Evolutionary conservation across 2,113 vertebrate genomes (phyloP).

Genomic region (Phylloscopus whistleri): DNA sequence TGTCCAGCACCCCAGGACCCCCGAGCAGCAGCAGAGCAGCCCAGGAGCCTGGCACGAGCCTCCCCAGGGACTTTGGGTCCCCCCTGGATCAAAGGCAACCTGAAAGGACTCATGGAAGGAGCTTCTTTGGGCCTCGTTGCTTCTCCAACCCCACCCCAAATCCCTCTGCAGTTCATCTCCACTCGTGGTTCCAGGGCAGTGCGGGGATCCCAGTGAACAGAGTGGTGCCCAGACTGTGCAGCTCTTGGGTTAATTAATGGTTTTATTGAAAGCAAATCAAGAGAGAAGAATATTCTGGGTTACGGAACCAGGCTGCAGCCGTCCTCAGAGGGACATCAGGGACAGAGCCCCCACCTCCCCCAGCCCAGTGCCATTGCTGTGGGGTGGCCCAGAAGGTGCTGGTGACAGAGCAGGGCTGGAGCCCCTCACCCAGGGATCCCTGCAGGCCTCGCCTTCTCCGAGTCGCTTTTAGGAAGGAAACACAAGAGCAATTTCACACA

Average conservation of each 20-base stretch:
- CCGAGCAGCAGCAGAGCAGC: neutral
- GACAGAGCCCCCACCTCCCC: neutral
- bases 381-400: neutral
- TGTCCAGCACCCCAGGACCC: neutral
- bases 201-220: neutral
- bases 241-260: neutral
- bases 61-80: neutral
- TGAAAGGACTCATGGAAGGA: neutral
- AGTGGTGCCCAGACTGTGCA: neutral
- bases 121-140: neutral
- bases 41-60: neutral
- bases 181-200: rapidly evolving
- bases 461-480: neutral
- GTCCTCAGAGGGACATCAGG: neutral
- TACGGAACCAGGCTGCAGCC: neutral
- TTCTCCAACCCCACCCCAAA: neutral
- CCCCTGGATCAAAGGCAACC: neutral
- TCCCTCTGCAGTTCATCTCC: neutral
- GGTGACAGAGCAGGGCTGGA: neutral
- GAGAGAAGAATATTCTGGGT: neutral
- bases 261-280: slow-evolving; percentile 32
- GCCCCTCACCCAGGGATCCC: neutral
- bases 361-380: neutral
- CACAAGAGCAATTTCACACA: neutral
- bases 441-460: neutral